Base-by-base conservation (phyloP, 1,140 invertebrate genomes). In the Hycleus cichorii region DNA sequence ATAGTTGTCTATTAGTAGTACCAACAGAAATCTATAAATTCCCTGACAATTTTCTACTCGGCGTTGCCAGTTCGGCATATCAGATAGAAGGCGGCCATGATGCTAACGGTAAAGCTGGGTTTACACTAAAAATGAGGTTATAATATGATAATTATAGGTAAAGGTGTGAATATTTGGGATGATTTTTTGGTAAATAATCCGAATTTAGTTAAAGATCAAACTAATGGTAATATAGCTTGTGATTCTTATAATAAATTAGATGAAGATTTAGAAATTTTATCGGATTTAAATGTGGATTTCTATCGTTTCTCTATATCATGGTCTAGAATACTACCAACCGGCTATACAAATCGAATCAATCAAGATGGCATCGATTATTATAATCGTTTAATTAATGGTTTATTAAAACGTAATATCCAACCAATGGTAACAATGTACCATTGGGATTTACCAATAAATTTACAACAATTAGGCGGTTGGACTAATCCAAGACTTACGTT, bases 391-490 rank as follows among this genome's bases (percentile, higher is more conserved):
- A 77, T 85, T 27, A 67, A 83, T 51, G 78, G 77, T 47, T 64
- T 86, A 0, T 48, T 77, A 7, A 76, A 72, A 38, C 75, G 77
- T 47, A 66, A 68, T 3, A 81, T 83, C 18, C 59, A 75, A 49
- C 83, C 84, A 2, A 82, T 84, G 78, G 82, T 84, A 0, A 86
- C 84, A 0, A 77, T 87, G 25, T 87, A 85, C 64, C 84, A 87
- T 60, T 87, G 83, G 83, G 86, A 87, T 54, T 67, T 86, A 40
- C 86, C 85, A 0, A 78, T 84, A 57, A 72, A 72, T n/a, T 60
- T 87, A 3, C 82, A 86, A 66, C 80, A 84, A 48, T 60, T 83
- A 5, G 84, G 84, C 1, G 83, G 83, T 3, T 85, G 83, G 82
- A 70, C 78, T 4, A 86, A 86, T 67, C 77, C 78, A 0, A 57